These are phyloP conservation scores for Mastacembelus armatus DNA, from an alignment of 2,797 vertebrate species.

Conservation along the genomic window DNA sequence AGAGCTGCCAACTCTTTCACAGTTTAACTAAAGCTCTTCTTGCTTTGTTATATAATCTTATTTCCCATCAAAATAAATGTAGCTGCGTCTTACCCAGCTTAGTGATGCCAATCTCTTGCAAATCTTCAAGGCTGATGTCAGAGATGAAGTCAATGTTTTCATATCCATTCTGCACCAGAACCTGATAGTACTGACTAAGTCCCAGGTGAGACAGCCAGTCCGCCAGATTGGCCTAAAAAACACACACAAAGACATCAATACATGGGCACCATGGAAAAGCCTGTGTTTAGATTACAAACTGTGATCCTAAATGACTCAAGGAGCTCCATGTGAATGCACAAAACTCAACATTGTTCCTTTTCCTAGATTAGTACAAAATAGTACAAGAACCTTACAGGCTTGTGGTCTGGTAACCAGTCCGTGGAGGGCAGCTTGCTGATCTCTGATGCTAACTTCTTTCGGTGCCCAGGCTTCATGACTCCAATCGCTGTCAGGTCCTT, in stretches of 20 bases:
- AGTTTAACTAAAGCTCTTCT: neutral
- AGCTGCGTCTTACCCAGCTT: slow-evolving; percentile 90
- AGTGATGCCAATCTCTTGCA: slow-evolving; percentile 97
- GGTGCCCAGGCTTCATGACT: slow-evolving; percentile 97
- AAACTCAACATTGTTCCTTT: slow-evolving; percentile 10
- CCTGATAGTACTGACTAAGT: slow-evolving; percentile 96
- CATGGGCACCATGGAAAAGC: slow-evolving; percentile 6
- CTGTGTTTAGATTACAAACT: neutral
- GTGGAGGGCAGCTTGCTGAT: slow-evolving; percentile 91
- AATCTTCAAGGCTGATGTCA: slow-evolving; percentile 96
- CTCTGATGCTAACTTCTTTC: slow-evolving; percentile 96
- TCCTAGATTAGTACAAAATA: neutral
- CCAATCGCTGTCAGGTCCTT: slow-evolving; percentile 97
- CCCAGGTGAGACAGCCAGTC: slow-evolving; percentile 96
- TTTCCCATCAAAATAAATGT: neutral
- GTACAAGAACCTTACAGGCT: slow-evolving; percentile 87
- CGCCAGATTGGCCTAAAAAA: slow-evolving; percentile 89
- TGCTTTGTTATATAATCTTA: neutral
- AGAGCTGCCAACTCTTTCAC: no score
- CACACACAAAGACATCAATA: slow-evolving; percentile 31
- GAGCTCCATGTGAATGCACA: no score
- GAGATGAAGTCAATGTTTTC: slow-evolving; percentile 99
- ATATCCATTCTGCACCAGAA: slow-evolving; percentile 96
- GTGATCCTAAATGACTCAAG: no score
- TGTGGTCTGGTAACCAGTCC: slow-evolving; percentile 94